Conservation (phyloP, 2,113 vertebrate genomes). For the Semicossyphus pulcher region DNA sequence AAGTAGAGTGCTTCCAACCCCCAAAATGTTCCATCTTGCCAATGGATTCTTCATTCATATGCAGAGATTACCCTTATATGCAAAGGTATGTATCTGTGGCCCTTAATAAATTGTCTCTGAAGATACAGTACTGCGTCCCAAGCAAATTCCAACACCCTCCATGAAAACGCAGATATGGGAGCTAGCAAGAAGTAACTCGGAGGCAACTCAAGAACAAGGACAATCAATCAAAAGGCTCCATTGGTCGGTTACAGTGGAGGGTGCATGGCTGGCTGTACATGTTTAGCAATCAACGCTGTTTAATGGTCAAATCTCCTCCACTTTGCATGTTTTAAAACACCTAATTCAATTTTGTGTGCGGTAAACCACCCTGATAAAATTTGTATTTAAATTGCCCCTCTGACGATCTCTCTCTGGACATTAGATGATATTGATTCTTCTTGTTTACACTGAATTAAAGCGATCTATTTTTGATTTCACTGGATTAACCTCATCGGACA, state of each 20-base stretch:
- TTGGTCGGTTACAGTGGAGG: background rate
- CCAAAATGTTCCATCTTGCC: no score
- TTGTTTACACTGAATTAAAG: slow-evolving; percentile 40
- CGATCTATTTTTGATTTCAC: slow-evolving; percentile 27
- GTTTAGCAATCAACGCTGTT: background rate
- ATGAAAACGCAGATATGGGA: no score
- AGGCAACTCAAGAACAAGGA: no score
- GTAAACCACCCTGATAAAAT: slow-evolving; percentile 18
- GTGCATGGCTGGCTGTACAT: background rate
- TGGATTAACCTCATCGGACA: slow-evolving; percentile 23
- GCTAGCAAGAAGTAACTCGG: no score
- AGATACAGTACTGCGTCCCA: no score
- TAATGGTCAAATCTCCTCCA: slow-evolving; percentile 24
- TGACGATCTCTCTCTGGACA: slow-evolving; percentile 22
- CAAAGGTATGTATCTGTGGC: background rate
- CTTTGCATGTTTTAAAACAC: slow-evolving; percentile 26
- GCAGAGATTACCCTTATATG: no score
- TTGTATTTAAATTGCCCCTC: slow-evolving; percentile 28
- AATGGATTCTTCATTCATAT: no score
- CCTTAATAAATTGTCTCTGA: background rate
- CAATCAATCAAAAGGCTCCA: background rate
- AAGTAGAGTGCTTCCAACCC: no score
- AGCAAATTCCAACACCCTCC: no score
- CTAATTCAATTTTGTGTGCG: slow-evolving; percentile 17
- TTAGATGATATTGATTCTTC: slow-evolving; percentile 23